phyloP scores from a whole-genome alignment of 2,888 invertebrate species.

The Melanostoma mellinum region DNA sequence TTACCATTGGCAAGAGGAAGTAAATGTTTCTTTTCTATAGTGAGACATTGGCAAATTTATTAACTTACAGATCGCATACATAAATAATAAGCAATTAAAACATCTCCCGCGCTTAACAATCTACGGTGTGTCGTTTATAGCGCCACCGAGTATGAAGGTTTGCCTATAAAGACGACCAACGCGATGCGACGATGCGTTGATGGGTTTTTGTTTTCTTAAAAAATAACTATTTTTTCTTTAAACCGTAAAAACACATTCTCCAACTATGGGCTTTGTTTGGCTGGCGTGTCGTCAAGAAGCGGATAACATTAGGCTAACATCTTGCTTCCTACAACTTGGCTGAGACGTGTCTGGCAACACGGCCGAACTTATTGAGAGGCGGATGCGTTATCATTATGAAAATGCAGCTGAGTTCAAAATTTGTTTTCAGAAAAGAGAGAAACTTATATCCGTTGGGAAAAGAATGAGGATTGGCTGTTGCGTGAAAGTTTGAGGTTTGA shows the following conservation, averaged over 20 bases:
- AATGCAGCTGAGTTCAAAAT: too few species aligned
- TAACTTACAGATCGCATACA: conserved; percentile 66
- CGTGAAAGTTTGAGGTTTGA: too few species aligned
- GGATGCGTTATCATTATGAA: too few species aligned
- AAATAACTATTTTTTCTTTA: conserved; percentile 59
- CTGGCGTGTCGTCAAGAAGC: conserved; percentile 35
- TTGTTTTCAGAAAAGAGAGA: too few species aligned
- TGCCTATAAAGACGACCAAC: conserved; percentile 24
- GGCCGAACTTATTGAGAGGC: conserved; percentile 2
- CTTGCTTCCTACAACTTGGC: conserved; percentile 43
- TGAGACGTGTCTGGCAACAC: conserved; percentile 24
- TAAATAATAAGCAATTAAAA: conserved; percentile 72
- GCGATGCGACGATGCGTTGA: conserved; percentile 12
- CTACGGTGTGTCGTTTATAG: conserved; percentile 22
- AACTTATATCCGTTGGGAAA: too few species aligned
- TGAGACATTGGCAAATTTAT: conserved; percentile 53
- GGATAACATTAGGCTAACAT: conserved; percentile 49
- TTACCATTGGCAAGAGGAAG: conserved; percentile 44
- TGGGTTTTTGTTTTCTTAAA: conserved; percentile 43
- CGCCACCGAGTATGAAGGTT: conserved; percentile 15
- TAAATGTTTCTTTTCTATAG: conserved; percentile 18
- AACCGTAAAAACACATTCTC: conserved; percentile 51
- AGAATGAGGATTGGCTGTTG: too few species aligned
- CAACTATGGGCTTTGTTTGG: conserved; percentile 67
- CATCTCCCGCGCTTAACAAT: conserved; percentile 67